These are phyloP conservation scores for Geodia barretti DNA, from an alignment of 37 sponge, comb jelly and placozoan species.

Conservation along the genomic window DNA sequence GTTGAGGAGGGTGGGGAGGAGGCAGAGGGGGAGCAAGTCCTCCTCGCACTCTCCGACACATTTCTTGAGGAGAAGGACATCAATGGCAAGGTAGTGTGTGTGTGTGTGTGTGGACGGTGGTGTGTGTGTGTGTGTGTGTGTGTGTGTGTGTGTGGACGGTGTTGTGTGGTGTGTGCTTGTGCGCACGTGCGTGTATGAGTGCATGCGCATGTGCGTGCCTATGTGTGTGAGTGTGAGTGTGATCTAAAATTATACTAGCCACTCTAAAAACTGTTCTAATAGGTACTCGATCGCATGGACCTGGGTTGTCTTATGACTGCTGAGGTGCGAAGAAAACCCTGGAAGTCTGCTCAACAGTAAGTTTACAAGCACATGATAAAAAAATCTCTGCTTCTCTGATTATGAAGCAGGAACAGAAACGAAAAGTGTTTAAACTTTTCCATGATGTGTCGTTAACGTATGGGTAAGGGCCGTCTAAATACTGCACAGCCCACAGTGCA, in stretches of 20 bases:
- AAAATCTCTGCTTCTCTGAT: no score
- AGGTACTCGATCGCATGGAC: background rate
- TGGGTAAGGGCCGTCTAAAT: no score
- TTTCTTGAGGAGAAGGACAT: slow-evolving; percentile 58
- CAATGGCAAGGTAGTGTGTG: slow-evolving; percentile 24
- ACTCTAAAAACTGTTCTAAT: no score
- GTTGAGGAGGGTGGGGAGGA: slow-evolving; percentile 41
- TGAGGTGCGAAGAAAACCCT: background rate
- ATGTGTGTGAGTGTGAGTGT: background rate
- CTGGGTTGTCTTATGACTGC: background rate
- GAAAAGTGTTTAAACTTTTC: no score
- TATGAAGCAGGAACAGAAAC: no score
- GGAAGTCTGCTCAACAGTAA: background rate
- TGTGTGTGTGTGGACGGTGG: background rate
- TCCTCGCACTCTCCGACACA: slow-evolving; percentile 39
- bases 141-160: background rate
- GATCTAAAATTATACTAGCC: background rate
- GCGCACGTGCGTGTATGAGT: background rate
- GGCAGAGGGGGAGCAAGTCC: slow-evolving; percentile 15
- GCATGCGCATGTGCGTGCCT: background rate
- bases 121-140: background rate
- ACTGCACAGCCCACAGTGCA: no score
- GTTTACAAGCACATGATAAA: background rate
- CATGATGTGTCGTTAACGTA: no score
- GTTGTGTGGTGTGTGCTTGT: background rate